Percentiles rank a stretch among this genome's conserved stretches.
phyloP scores from a whole-genome alignment of 92 coral and sea anemone genomes.

The Pocillopora meandrina region DNA sequence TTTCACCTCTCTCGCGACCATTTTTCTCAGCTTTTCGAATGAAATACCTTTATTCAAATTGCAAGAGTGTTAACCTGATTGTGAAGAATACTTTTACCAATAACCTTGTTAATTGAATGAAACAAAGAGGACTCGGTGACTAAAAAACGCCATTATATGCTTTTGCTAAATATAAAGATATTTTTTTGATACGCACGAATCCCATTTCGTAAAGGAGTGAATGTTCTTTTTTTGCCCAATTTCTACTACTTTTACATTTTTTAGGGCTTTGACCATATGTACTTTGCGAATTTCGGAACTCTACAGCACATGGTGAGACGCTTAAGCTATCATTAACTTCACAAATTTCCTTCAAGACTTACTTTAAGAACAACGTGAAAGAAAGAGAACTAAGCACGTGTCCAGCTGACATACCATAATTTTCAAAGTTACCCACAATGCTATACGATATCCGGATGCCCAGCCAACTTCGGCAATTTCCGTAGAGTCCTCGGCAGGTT shows the following conservation, averaged over 20 bases:
- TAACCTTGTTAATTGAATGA: no score
- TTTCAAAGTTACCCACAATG: constrained; percentile 48
- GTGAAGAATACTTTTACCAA: no score
- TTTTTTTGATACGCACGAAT: no score
- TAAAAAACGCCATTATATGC: no score
- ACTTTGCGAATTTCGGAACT: not conserved
- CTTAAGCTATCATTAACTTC: not conserved
- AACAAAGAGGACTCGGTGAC: no score
- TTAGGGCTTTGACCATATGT: not conserved
- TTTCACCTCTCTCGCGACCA: no score
- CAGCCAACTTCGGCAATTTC: not conserved
- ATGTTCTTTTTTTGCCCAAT: not conserved
- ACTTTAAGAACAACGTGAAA: constrained; percentile 85
- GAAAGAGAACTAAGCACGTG: constrained; percentile 82
- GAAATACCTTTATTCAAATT: no score
- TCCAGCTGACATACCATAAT: constrained; percentile 69
- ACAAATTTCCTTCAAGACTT: constrained; percentile 12
- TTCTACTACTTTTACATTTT: not conserved
- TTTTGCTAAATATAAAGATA: no score
- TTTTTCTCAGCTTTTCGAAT: no score
- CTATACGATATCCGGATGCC: not conserved
- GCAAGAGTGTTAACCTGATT: no score
- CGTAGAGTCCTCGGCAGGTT: not conserved
- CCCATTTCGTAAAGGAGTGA: no score
- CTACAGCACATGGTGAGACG: not conserved